Evolutionary conservation across 2,797 vertebrate genomes (phyloP).

Genomic region (Anableps anableps): DNA sequence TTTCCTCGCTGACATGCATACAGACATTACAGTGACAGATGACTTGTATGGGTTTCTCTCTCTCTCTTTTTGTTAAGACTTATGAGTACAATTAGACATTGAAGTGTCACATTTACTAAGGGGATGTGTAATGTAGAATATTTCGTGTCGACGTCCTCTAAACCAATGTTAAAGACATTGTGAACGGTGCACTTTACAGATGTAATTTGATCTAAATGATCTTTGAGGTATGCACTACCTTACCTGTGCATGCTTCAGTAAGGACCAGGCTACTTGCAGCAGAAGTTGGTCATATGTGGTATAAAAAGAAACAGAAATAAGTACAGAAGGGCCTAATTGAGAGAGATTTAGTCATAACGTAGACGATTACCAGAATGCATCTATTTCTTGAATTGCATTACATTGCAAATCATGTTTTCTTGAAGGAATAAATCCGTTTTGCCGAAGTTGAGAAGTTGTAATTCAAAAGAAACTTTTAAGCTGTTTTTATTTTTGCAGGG

Average conservation of each 20-base stretch:
- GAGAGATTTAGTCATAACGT: not conserved
- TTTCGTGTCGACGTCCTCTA: not conserved
- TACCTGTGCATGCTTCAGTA: not conserved
- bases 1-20: slow-evolving; percentile 18
- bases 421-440: not conserved
- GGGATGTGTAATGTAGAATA: not conserved
- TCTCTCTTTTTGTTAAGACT: slow-evolving; percentile 5
- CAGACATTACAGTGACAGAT: slow-evolving; percentile 11
- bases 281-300: not conserved
- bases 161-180: not conserved
- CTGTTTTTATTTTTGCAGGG: not conserved
- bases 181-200: not conserved
- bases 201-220: not conserved
- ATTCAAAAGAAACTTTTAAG: not conserved
- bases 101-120: not conserved
- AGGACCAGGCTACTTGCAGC: not conserved
- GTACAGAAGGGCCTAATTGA: not conserved
- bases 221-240: not conserved
- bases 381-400: not conserved
- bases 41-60: slow-evolving; percentile 15
- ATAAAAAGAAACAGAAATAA: not conserved
- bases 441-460: not conserved
- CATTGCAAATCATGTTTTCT: not conserved
- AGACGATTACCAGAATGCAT: not conserved
- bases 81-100: not conserved